Percentiles rank a stretch among this genome's conserved stretches.
Conservation (phyloP, 1,140 invertebrate genomes). For the Leptinotarsa lineolata region DNA sequence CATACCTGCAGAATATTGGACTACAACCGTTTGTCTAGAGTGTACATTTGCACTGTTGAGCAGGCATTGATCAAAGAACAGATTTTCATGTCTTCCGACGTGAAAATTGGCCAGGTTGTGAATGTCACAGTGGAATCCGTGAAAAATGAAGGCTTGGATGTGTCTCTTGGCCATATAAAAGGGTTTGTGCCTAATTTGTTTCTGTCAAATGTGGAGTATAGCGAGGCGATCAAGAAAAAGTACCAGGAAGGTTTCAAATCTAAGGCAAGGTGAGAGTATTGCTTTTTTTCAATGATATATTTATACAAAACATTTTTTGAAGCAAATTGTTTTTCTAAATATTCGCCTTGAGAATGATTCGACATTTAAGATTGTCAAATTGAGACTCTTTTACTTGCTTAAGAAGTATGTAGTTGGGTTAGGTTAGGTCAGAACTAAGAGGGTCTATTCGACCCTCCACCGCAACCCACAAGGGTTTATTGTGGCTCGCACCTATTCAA, state of each 20-base stretch:
- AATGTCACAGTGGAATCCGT: slow-evolving; percentile 56
- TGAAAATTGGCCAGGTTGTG: slow-evolving; percentile 60
- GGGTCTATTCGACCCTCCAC: too few relatives aligned
- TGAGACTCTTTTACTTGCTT: too few relatives aligned
- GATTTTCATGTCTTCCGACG: slow-evolving; percentile 58
- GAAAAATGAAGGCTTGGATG: slow-evolving; percentile 53
- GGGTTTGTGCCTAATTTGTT: slow-evolving; percentile 55
- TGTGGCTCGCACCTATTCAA: too few relatives aligned
- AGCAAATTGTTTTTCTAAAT: not conserved
- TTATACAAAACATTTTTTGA: too few relatives aligned
- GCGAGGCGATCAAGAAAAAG: slow-evolving; percentile 47
- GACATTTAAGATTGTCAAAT: not conserved
- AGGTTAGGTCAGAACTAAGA: too few relatives aligned
- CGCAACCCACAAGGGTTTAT: too few relatives aligned
- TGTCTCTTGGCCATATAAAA: slow-evolving; percentile 51
- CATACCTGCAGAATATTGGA: slow-evolving; percentile 64
- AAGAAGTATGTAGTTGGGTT: too few relatives aligned
- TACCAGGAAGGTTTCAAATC: slow-evolving; percentile 59
- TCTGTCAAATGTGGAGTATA: slow-evolving; percentile 46
- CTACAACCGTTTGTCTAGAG: slow-evolving; percentile 62
- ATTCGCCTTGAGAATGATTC: not conserved
- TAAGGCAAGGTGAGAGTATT: slow-evolving; percentile 49
- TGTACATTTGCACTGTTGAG: slow-evolving; percentile 66
- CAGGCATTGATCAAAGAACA: slow-evolving; percentile 59
- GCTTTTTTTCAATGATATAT: too few relatives aligned